Evolutionary conservation across 2,797 vertebrate genomes (phyloP).

Genomic region (Borostomias antarcticus): DNA sequence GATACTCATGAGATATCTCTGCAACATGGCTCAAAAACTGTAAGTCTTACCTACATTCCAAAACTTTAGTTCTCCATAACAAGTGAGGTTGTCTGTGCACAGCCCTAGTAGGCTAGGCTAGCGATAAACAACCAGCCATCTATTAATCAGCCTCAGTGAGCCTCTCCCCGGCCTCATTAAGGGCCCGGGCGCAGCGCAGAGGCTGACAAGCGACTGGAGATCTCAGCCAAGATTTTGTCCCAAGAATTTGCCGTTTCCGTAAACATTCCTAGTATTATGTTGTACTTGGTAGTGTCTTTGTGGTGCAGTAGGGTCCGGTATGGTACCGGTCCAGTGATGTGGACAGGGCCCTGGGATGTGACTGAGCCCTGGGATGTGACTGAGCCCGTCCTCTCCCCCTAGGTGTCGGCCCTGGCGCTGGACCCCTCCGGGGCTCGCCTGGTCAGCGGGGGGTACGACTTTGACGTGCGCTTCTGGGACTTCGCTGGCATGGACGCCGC

Average conservation of each 20-base stretch:
- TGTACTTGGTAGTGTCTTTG: not conserved
- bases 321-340: not conserved
- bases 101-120: not conserved
- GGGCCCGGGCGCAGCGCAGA: no score
- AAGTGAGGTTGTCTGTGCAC: not conserved
- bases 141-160: constrained; percentile 10
- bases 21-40: constrained; percentile 91
- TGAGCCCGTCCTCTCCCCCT: not conserved
- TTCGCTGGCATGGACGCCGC: constrained; percentile 97
- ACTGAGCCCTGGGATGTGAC: no score
- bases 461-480: constrained; percentile 95
- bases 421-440: constrained; percentile 96
- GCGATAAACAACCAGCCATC: not conserved
- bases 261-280: not conserved
- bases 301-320: not conserved
- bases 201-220: not conserved
- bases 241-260: constrained; percentile 7
- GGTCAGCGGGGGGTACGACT: constrained; percentile 94
- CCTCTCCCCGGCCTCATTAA: constrained; percentile 1
- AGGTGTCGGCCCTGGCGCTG: constrained; percentile 87
- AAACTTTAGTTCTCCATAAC: not conserved
- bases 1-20: constrained; percentile 96
- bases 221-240: constrained; percentile 1
- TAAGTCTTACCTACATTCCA: constrained; percentile 66
- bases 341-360: not conserved